Percentiles rank a stretch among this genome's conserved stretches.
Evolutionary conservation across 2,113 vertebrate genomes (phyloP).

Genomic region (Cyprinodon tularosa): DNA sequence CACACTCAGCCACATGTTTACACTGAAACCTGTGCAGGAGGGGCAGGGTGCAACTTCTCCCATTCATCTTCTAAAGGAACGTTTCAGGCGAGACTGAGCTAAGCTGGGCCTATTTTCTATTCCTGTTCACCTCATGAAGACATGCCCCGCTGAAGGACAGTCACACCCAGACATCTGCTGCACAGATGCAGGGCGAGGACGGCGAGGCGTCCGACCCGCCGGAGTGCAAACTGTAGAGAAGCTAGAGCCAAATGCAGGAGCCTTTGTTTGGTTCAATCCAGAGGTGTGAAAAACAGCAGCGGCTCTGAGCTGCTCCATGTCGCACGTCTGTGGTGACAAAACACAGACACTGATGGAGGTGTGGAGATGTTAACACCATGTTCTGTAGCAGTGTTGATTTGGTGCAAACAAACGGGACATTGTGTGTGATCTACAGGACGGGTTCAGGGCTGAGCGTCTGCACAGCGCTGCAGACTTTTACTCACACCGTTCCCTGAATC

Average conservation of each 20-base stretch:
- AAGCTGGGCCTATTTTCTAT: background rate
- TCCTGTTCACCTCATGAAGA: background rate
- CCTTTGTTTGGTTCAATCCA: constrained; percentile 58
- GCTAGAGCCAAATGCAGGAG: constrained; percentile 55
- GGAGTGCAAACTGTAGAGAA: constrained; percentile 6
- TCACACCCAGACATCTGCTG: constrained; percentile 18
- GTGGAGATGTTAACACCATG: constrained; percentile 24
- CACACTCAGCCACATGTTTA: constrained; percentile 51
- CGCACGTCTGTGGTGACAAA: constrained; percentile 15
- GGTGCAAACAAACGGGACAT: constrained; percentile 11
- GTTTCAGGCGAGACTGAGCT: background rate
- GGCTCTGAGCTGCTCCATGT: constrained; percentile 17
- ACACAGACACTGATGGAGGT: constrained; percentile 35
- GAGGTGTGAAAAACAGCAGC: constrained; percentile 59
- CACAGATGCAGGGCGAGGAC: constrained; percentile 31
- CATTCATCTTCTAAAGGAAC: background rate
- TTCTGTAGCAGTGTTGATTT: constrained; percentile 25
- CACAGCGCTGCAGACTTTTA: constrained; percentile 35
- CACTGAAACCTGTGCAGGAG: constrained; percentile 57
- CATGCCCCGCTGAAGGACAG: background rate
- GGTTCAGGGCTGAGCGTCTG: constrained; percentile 22
- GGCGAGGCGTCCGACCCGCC: constrained; percentile 16
- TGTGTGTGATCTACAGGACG: background rate
- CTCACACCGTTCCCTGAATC: constrained; percentile 64
- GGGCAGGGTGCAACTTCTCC: background rate